These are phyloP conservation scores for Equus quagga DNA, from an alignment of 2,113 vertebrate species.

Conservation along the genomic window DNA sequence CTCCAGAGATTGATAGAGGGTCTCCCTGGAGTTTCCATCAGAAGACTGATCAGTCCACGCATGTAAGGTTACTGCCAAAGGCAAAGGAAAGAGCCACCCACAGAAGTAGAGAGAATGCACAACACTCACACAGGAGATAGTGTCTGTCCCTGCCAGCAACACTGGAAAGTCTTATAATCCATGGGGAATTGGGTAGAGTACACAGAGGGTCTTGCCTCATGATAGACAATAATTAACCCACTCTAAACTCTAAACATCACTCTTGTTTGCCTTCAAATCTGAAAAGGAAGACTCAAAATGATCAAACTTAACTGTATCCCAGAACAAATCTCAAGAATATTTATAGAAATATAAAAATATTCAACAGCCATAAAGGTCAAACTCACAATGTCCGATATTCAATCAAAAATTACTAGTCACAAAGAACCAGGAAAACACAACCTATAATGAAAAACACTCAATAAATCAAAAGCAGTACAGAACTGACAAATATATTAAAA, in stretches of 20 bases:
- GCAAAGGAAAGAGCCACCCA: not conserved
- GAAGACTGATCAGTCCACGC: not conserved
- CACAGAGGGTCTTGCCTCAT: not conserved
- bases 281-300: conserved; percentile 35
- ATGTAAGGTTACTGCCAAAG: not conserved
- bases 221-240: not conserved
- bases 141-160: not conserved
- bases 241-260: not conserved
- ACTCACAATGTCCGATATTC: not conserved
- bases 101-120: not conserved
- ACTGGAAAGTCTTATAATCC: not conserved
- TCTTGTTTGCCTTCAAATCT: not conserved
- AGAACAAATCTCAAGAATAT: not conserved
- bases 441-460: not conserved
- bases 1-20: not conserved
- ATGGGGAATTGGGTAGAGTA: not conserved
- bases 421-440: conserved; percentile 18
- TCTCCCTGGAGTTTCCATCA: not conserved
- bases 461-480: not conserved
- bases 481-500: not conserved
- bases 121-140: not conserved
- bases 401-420: not conserved
- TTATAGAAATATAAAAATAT: not conserved
- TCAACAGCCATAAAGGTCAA: not conserved
- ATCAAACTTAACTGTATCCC: not conserved